Conservation (phyloP, 2,888 invertebrate genomes). For the Achlya flavicornis region DNA sequence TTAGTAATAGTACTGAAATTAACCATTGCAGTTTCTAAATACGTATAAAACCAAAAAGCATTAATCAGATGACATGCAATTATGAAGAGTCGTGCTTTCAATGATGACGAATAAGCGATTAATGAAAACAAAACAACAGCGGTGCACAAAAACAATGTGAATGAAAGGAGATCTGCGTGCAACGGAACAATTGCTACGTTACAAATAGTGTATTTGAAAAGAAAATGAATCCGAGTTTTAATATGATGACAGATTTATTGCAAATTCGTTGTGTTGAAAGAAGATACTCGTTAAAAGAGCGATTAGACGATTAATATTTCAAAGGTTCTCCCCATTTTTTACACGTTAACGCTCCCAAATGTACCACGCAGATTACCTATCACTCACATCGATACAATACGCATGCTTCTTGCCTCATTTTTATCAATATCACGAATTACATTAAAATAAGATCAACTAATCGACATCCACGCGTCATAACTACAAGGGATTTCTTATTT, state of each 20-base stretch:
- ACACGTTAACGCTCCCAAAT: neutral
- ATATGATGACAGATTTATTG: neutral
- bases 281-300: constrained; percentile 1
- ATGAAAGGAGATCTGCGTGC: constrained; percentile 77
- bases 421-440: constrained; percentile 72
- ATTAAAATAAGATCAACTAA: constrained; percentile 77
- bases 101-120: constrained; percentile 48
- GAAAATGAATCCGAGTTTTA: neutral
- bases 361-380: constrained; percentile 69
- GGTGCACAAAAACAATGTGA: constrained; percentile 62
- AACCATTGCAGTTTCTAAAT: constrained; percentile 23
- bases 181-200: constrained; percentile 37
- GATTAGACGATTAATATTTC: neutral
- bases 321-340: neutral
- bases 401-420: constrained; percentile 88
- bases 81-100: constrained; percentile 47
- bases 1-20: constrained; percentile 34
- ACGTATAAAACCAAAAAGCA: constrained; percentile 42
- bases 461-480: constrained; percentile 44
- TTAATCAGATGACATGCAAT: constrained; percentile 33
- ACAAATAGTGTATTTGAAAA: constrained; percentile 1
- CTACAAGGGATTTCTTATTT: constrained; percentile 68
- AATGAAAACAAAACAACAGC: constrained; percentile 45
- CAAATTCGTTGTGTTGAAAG: neutral
- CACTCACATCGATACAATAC: constrained; percentile 65